These are phyloP conservation scores for Heliconius aoede DNA, from an alignment of 2,888 invertebrate genomes.

Conservation along the genomic window DNA sequence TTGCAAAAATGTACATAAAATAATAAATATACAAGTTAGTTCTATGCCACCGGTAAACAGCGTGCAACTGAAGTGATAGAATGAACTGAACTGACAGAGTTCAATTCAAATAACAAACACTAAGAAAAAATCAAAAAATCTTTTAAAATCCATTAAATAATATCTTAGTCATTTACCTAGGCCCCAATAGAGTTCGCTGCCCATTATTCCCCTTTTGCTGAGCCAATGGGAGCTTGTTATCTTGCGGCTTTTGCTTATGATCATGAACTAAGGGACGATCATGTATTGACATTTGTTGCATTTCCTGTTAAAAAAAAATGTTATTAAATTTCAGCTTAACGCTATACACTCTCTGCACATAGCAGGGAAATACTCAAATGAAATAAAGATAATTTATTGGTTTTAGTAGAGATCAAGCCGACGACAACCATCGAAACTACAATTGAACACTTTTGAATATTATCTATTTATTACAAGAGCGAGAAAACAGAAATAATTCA, in stretches of 20 bases:
- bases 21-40: no score
- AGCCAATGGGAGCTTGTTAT: slow-evolving; percentile 58
- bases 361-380: no score
- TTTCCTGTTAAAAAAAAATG: slow-evolving; percentile 66
- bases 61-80: no score
- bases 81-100: background rate
- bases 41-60: no score
- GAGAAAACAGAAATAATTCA: no score
- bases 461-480: no score
- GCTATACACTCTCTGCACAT: no score
- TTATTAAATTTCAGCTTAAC: background rate
- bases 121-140: background rate
- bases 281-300: slow-evolving; percentile 69
- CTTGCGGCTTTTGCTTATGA: slow-evolving; percentile 64
- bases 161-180: slow-evolving; percentile 60
- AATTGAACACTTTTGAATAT: background rate
- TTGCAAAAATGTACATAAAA: no score
- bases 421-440: background rate
- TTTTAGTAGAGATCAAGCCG: background rate
- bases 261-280: slow-evolving; percentile 60
- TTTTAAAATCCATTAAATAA: background rate
- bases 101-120: background rate
- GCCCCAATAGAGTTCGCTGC: slow-evolving; percentile 71
- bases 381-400: background rate
- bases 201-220: slow-evolving; percentile 66